Evolutionary conservation across 2,888 invertebrate species (phyloP).

Genomic region (Argynnis bischoffii): DNA sequence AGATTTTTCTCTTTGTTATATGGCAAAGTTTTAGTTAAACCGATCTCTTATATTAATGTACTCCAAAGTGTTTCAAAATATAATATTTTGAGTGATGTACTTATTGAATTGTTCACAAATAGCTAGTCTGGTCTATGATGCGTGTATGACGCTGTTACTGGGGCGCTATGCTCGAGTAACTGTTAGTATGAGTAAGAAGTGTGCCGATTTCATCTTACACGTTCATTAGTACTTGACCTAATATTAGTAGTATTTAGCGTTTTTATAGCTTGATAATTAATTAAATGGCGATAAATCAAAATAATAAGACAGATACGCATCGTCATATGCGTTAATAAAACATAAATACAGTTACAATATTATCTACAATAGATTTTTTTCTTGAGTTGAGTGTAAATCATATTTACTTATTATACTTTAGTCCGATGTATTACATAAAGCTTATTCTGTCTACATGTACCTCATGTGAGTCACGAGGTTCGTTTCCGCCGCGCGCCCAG

Average conservation of each 20-base stretch:
- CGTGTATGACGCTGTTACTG: slow-evolving; percentile 9
- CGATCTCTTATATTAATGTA: too few species aligned
- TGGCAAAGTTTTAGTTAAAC: too few species aligned
- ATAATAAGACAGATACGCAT: too few species aligned
- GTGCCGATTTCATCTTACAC: slow-evolving; percentile 18
- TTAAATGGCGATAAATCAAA: background rate
- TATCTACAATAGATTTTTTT: background rate
- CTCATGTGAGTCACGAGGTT: slow-evolving; percentile 66
- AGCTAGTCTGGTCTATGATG: slow-evolving; percentile 3
- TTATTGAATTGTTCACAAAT: background rate
- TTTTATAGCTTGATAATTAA: background rate
- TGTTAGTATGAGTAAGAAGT: slow-evolving; percentile 3
- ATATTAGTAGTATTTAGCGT: background rate
- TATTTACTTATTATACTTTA: background rate
- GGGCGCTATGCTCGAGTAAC: slow-evolving; percentile 15
- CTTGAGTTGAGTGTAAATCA: background rate
- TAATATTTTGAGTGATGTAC: too few species aligned
- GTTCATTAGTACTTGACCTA: slow-evolving; percentile 15
- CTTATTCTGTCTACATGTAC: slow-evolving; percentile 29
- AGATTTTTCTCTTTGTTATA: too few species aligned
- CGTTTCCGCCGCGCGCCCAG: slow-evolving; percentile 54
- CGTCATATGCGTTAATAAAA: too few species aligned
- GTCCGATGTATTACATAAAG: slow-evolving; percentile 10
- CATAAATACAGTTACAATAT: background rate
- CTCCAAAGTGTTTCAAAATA: too few species aligned